Evolutionary conservation across 2,113 vertebrate genomes (phyloP).

Genomic region (Mus pahari): DNA sequence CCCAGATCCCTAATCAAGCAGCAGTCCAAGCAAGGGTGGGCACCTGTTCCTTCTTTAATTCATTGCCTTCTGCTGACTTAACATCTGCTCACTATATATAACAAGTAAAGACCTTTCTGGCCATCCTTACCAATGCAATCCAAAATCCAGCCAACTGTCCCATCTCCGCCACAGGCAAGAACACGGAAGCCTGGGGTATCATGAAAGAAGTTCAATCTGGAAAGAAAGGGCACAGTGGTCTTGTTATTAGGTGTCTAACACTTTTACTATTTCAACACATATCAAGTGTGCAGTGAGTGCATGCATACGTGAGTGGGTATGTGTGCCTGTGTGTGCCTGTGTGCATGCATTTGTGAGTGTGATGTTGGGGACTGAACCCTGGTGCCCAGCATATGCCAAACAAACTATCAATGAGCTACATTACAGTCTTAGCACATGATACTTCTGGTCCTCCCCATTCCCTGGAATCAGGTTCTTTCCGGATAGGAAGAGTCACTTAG

Average conservation of each 20-base stretch:
- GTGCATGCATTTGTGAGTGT: background rate
- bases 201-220: conserved; percentile 88
- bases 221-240: conserved; percentile 54
- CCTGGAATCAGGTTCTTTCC: background rate
- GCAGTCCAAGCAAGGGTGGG: background rate
- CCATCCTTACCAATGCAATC: conserved; percentile 88
- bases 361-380: background rate
- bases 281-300: no score
- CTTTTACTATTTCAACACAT: no score
- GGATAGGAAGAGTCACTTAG: background rate
- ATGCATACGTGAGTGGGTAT: background rate
- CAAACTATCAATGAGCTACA: background rate
- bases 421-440: background rate
- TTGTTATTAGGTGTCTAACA: background rate
- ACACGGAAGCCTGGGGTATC: conserved; percentile 88
- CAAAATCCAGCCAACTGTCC: conserved; percentile 90
- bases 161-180: conserved; percentile 88
- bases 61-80: conserved; percentile 26
- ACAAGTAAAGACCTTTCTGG: background rate
- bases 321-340: background rate
- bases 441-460: background rate
- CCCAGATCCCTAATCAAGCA: background rate
- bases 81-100: background rate
- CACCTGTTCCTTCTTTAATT: background rate
- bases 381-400: background rate